Evolutionary conservation across 2,797 vertebrate species (phyloP).

Genomic region (Hoplostethus mediterraneus): DNA sequence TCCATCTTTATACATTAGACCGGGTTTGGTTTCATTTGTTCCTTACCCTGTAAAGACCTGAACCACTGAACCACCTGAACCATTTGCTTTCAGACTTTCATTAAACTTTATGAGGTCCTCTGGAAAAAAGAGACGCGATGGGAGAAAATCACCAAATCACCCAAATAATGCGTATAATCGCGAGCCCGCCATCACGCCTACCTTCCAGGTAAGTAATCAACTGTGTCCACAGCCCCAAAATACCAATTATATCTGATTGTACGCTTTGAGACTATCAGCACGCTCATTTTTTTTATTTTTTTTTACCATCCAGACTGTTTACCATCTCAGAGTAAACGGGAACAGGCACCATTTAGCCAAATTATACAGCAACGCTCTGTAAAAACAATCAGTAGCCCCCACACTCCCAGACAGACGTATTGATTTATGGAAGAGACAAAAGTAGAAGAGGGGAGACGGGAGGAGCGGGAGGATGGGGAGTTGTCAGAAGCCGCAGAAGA

Average conservation of each 20-base stretch:
- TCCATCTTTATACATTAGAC: not conserved
- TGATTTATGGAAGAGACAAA: constrained; percentile 79
- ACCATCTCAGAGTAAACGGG: constrained; percentile 73
- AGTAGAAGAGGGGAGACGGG: constrained; percentile 43
- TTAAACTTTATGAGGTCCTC: constrained; percentile 35
- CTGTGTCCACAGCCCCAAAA: constrained; percentile 65
- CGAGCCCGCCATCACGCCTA: constrained; percentile 40
- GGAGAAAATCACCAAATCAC: not conserved
- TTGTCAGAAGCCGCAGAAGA: constrained; percentile 61
- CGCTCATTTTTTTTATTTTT: constrained; percentile 56
- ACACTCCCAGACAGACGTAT: constrained; percentile 72
- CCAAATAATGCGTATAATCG: constrained; percentile 47
- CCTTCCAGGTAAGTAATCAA: constrained; percentile 73
- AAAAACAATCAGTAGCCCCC: constrained; percentile 79
- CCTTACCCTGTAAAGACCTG: constrained; percentile 33
- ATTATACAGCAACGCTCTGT: constrained; percentile 81
- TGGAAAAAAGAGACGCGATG: constrained; percentile 31
- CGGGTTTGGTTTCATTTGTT: too few relatives aligned
- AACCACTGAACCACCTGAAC: too few relatives aligned
- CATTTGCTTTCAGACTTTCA: not conserved
- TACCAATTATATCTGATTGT: constrained; percentile 79
- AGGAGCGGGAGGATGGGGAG: constrained; percentile 46
- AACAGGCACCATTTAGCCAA: constrained; percentile 80
- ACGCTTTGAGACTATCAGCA: constrained; percentile 61
- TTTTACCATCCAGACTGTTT: constrained; percentile 77